These are phyloP conservation scores for Raja brachyura DNA, from an alignment of 2,113 vertebrate genomes.

Conservation along the genomic window DNA sequence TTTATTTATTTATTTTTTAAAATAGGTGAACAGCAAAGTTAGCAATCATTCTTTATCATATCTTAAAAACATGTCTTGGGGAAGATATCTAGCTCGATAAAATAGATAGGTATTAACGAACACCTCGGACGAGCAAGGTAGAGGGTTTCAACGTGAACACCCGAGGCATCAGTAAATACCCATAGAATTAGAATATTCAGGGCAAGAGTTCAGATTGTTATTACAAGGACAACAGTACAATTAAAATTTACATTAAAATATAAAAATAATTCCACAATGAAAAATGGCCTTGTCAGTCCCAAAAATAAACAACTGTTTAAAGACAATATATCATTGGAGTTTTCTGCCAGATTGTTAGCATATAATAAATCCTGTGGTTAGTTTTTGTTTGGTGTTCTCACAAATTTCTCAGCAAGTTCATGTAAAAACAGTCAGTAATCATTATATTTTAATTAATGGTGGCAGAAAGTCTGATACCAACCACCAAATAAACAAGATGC, in stretches of 20 bases:
- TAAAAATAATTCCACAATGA: conserved; percentile 20
- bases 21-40: too few relatives aligned
- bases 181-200: not conserved
- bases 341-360: not conserved
- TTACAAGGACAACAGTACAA: not conserved
- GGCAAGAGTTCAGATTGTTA: not conserved
- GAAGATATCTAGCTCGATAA: too few relatives aligned
- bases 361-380: conserved; percentile 6
- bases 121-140: too few relatives aligned
- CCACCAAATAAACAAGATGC: not conserved
- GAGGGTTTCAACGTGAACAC: too few relatives aligned
- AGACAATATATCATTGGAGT: not conserved
- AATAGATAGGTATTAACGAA: too few relatives aligned
- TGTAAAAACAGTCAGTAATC: conserved; percentile 27
- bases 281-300: conserved; percentile 10
- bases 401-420: conserved; percentile 5
- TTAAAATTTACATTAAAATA: not conserved
- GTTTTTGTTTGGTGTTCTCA: not conserved
- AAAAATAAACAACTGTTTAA: not conserved
- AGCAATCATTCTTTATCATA: too few relatives aligned
- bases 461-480: not conserved
- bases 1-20: too few relatives aligned
- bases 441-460: not conserved
- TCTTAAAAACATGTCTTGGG: too few relatives aligned
- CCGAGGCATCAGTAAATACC: not conserved